Evolutionary conservation across 92 coral and sea anemone genomes (phyloP).

Genomic region (Pocillopora grandis): DNA sequence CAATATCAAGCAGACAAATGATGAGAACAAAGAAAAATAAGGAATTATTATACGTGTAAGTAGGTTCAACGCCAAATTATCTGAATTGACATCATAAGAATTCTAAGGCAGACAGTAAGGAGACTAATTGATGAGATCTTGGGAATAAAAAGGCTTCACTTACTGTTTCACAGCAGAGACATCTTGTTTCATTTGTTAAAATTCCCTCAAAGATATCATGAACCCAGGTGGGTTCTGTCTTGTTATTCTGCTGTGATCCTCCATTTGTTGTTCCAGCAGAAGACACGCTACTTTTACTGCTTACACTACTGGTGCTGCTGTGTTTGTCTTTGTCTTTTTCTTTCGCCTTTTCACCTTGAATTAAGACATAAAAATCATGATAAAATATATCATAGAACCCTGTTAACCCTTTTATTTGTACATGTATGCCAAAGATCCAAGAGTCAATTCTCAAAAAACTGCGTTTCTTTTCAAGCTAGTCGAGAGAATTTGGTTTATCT

Average conservation of each 20-base stretch:
- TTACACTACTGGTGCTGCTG: conserved; percentile 93
- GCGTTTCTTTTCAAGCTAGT: too few species aligned
- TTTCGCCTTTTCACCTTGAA: conserved; percentile 69
- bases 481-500: too few species aligned
- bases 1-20: too few species aligned
- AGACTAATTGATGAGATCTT: background rate
- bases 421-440: too few species aligned
- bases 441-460: too few species aligned
- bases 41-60: too few species aligned
- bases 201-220: conserved; percentile 99
- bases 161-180: conserved; percentile 98
- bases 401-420: background rate
- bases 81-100: background rate
- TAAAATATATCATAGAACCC: background rate
- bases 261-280: conserved; percentile 75
- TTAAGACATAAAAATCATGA: background rate
- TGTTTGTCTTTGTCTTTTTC: conserved; percentile 91
- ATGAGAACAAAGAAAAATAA: too few species aligned
- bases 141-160: background rate
- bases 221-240: conserved; percentile 91
- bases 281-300: conserved; percentile 89
- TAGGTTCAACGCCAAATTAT: too few species aligned
- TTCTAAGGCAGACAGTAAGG: background rate
- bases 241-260: conserved; percentile 34
- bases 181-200: conserved; percentile 96